Evolutionary conservation across 2,113 vertebrate genomes (phyloP).

Genomic region (human): DNA sequence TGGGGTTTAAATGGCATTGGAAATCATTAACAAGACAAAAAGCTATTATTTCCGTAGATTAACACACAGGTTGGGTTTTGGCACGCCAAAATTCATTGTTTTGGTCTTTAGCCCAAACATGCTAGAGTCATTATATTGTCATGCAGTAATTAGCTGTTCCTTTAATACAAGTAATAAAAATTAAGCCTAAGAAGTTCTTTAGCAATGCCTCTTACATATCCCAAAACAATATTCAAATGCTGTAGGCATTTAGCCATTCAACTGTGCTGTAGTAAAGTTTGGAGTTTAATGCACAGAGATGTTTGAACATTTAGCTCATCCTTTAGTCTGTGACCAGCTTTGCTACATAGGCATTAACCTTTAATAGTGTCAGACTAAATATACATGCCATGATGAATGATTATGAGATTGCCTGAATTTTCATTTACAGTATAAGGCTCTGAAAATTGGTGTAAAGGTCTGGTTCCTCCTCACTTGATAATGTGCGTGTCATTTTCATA

Average conservation of each 20-base stretch:
- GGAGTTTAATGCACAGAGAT: slow-evolving; percentile 77
- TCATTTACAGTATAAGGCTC: slow-evolving; percentile 80
- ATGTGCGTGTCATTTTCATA: slow-evolving; percentile 66
- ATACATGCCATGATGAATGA: slow-evolving; percentile 86
- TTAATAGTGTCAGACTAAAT: slow-evolving; percentile 86
- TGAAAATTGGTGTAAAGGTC: slow-evolving; percentile 78
- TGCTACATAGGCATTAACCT: slow-evolving; percentile 85
- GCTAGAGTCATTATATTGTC: slow-evolving; percentile 72
- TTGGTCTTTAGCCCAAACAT: slow-evolving; percentile 71
- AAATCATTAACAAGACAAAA: slow-evolving; percentile 72
- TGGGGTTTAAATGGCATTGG: slow-evolving; percentile 72
- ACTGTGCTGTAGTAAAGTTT: slow-evolving; percentile 72
- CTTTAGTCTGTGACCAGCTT: slow-evolving; percentile 80
- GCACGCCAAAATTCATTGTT: slow-evolving; percentile 60
- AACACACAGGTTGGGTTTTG: slow-evolving; percentile 68
- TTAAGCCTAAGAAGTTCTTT: slow-evolving; percentile 80
- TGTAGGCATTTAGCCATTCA: slow-evolving; percentile 80
- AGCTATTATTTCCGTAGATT: slow-evolving; percentile 61
- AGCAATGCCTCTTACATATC: slow-evolving; percentile 77
- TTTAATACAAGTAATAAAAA: slow-evolving; percentile 81
- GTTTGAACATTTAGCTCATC: slow-evolving; percentile 80
- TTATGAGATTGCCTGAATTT: slow-evolving; percentile 82
- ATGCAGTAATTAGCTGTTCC: slow-evolving; percentile 77
- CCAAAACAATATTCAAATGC: slow-evolving; percentile 80
- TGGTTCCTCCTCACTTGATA: slow-evolving; percentile 79